A percentile compares a stretch with the other conserved stretches of the same genome.
Conservation (phyloP, 2,888 invertebrate species). For the Dastarcus helophoroides region DNA sequence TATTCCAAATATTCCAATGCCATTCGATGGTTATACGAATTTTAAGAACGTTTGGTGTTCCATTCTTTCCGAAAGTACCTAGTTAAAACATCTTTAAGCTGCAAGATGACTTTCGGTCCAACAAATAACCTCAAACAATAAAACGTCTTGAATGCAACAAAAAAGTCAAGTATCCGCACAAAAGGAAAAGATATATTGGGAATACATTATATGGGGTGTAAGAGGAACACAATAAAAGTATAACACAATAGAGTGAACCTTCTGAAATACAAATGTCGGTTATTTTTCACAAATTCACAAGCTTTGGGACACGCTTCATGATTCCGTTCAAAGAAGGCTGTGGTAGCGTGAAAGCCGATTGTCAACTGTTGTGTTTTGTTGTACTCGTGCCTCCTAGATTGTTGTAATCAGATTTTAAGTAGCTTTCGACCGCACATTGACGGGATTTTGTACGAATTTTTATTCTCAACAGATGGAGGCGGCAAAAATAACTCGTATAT, state of each 20-base stretch:
- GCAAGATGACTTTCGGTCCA: too few species aligned
- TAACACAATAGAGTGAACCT: slow-evolving; percentile 8
- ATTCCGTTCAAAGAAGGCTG: slow-evolving; percentile 12
- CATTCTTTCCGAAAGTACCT: too few species aligned
- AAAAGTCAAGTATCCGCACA: too few species aligned
- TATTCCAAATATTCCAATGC: too few species aligned
- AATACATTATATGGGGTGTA: slow-evolving; percentile 1
- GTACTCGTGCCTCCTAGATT: slow-evolving; percentile 23
- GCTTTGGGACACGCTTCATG: slow-evolving; percentile 23
- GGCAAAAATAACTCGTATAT: too few species aligned
- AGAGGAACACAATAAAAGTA: slow-evolving; percentile 8
- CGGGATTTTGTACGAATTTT: background rate
- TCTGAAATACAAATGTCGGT: slow-evolving; percentile 22
- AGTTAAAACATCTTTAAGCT: too few species aligned
- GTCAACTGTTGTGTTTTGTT: slow-evolving; percentile 20
- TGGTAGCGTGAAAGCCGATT: slow-evolving; percentile 15
- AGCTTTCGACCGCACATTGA: slow-evolving; percentile 11
- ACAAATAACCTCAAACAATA: too few species aligned
- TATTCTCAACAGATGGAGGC: too few species aligned
- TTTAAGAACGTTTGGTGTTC: too few species aligned
- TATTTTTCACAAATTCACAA: slow-evolving; percentile 26
- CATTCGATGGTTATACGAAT: too few species aligned
- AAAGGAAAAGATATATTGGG: too few species aligned
- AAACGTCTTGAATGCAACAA: too few species aligned
- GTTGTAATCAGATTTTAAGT: slow-evolving; percentile 17